Base-by-base conservation (phyloP, 2,888 invertebrate species). In the Bellardia pandia region DNA sequence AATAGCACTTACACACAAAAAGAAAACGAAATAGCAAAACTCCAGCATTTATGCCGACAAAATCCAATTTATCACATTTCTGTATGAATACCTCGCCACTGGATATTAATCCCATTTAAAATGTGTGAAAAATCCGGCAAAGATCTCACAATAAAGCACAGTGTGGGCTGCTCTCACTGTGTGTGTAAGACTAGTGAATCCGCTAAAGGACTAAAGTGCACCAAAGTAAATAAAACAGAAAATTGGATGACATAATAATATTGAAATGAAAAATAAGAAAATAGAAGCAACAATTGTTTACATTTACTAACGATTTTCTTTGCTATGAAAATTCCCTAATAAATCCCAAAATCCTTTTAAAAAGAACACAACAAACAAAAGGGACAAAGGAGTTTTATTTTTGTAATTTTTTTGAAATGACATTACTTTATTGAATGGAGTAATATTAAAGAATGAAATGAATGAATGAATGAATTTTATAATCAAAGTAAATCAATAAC, bases 101-200 rank as follows among this genome's bases (percentile, higher is more conserved):
- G 89, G 87, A 87, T 85, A 88, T 90, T 90, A 91, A 91, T 91
- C 91, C 92, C 88, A 89, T 90, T 90, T 90, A 90, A 91, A 90
- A 92, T 90, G 91, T 90, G 90, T 89, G 89, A 91, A 91, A 90
- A 91, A 85, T 81, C 74, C 86, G 56, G 62, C 13, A 62, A 68
- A 71, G 81, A 75, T 83, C 90, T 88, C 37, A 62, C 1, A 62
- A 37, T 6, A 30, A 62, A 58, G 71, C 40, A 30, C n/a, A 60
- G 13, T 40, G 37, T 51, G n/a, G 45, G 45, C 45, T 45, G 45
- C 11, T 23, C 23, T 37, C 9, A 14, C 23, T 11, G 48, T 23
- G 23, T 51, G 11, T 14, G 13, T 23, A 23, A 23, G 23, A 23
- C 23, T 23, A 13, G 45, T 45, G n/a, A 16, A 23, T 16, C 23